Conservation (phyloP, 2,797 vertebrate genomes). For the Anniella stebbinsi region DNA sequence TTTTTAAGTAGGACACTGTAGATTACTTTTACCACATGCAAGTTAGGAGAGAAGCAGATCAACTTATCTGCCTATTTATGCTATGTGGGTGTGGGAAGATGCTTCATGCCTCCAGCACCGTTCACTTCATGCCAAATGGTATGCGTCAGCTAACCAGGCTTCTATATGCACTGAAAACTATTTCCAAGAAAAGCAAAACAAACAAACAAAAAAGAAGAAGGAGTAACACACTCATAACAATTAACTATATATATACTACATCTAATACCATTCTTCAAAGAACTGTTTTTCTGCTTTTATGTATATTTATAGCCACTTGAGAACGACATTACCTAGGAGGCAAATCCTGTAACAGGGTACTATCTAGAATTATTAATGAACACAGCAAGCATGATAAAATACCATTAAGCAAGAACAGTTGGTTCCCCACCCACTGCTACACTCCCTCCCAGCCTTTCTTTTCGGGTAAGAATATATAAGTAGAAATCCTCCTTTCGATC, state of each 20-base stretch:
- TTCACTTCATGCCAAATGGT: conserved; percentile 58
- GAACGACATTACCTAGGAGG: accelerated
- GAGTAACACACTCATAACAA: conserved; percentile 37
- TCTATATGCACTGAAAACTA: conserved; percentile 44
- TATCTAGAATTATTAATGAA: not conserved
- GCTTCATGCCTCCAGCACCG: conserved; percentile 20
- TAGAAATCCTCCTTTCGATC: not conserved
- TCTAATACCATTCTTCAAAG: not conserved
- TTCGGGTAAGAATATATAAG: not conserved
- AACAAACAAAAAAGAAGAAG: conserved; percentile 58
- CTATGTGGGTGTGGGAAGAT: not conserved
- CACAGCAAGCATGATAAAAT: not conserved
- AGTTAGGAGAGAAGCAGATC: not conserved
- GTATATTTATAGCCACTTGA: conserved; percentile 1
- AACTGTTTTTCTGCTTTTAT: not conserved
- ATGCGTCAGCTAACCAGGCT: conserved; percentile 58
- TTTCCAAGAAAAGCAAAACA: conserved; percentile 40
- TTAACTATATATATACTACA: conserved; percentile 11
- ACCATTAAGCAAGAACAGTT: not conserved
- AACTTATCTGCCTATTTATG: not conserved
- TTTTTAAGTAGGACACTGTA: not conserved
- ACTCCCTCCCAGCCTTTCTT: not conserved
- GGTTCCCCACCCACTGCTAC: not conserved
- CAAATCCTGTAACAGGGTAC: not conserved
- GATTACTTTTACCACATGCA: not conserved